These are phyloP conservation scores for Tenthredo scrophulariae DNA, from an alignment of 2,888 invertebrate species.

Conservation along the genomic window DNA sequence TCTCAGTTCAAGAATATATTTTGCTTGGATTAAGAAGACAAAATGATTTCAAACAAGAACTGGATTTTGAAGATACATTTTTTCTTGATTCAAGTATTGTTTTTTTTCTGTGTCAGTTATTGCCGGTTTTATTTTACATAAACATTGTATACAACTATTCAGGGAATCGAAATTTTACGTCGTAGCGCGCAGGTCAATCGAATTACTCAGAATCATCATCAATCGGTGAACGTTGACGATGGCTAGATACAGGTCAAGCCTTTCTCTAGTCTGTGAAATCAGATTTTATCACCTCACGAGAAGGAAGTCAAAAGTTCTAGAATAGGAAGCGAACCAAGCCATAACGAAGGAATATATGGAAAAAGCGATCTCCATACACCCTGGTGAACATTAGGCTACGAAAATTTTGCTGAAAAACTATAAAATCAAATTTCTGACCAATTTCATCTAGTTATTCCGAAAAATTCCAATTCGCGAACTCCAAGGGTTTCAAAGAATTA, in stretches of 20 bases:
- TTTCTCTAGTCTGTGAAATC: constrained; percentile 16
- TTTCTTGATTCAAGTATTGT: no score
- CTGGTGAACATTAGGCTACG: not conserved
- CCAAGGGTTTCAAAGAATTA: not conserved
- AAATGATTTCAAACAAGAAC: no score
- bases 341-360: not conserved
- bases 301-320: not conserved
- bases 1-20: no score
- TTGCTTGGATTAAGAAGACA: no score
- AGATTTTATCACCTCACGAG: not conserved
- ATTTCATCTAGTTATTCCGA: not conserved
- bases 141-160: not conserved
- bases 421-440: not conserved
- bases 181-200: not conserved
- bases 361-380: not conserved
- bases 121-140: not conserved
- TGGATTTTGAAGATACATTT: no score
- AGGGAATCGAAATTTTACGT: not conserved
- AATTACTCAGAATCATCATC: not conserved
- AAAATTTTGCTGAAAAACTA: not conserved
- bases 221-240: constrained; percentile 55
- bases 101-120: no score
- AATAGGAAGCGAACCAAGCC: not conserved
- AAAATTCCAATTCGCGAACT: not conserved
- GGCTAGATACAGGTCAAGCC: not conserved